Conservation (phyloP, 1,140 invertebrate species). For the Drosophila cardini region DNA sequence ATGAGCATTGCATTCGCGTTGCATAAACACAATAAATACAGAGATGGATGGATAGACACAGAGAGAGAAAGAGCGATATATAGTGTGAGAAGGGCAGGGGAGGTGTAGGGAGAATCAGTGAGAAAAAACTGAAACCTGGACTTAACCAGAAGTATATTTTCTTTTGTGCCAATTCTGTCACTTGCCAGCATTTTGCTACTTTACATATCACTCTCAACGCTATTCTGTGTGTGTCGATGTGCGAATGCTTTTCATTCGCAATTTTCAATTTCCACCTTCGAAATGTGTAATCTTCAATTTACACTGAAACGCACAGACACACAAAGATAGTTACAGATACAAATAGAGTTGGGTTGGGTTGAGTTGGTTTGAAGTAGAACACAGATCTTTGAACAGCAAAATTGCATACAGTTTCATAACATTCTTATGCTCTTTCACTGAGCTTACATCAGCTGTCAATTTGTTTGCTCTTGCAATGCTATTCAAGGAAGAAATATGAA, state of each 20-base stretch:
- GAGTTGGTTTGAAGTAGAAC: constrained; percentile 20
- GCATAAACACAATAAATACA: constrained; percentile 62
- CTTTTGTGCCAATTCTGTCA: constrained; percentile 38
- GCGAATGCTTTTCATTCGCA: constrained; percentile 68
- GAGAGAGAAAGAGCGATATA: neutral
- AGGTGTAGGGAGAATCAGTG: neutral
- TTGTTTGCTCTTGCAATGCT: neutral
- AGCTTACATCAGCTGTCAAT: neutral
- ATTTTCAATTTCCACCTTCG: constrained; percentile 79
- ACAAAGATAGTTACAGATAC: neutral
- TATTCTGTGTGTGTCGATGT: constrained; percentile 49
- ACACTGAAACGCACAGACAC: constrained; percentile 35
- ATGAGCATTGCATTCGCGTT: constrained; percentile 54
- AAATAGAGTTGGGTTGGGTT: no score
- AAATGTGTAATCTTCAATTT: constrained; percentile 78
- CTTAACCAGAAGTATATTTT: constrained; percentile 24
- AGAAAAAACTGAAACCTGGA: constrained; percentile 25
- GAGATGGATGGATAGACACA: neutral
- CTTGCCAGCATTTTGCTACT: constrained; percentile 63
- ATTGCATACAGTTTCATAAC: constrained; percentile 58
- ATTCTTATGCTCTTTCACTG: constrained; percentile 15
- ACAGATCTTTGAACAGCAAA: constrained; percentile 52
- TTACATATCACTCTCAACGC: constrained; percentile 57
- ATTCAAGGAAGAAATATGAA: neutral
- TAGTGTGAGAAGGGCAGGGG: neutral